Evolutionary conservation across 2,113 vertebrate species (phyloP).

Genomic region (Saguinus imperator): DNA sequence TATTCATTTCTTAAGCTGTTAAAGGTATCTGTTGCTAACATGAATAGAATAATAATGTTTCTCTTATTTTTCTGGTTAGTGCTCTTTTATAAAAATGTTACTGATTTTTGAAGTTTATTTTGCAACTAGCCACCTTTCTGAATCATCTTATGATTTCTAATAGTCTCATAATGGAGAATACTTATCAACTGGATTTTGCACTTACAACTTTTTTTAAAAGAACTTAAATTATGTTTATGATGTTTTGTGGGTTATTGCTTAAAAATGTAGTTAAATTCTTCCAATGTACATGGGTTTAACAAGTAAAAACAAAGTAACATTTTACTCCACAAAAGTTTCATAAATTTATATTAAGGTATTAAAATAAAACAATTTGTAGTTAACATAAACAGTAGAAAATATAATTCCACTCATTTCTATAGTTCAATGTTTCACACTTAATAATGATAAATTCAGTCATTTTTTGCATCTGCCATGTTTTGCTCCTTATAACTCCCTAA

Average conservation of each 20-base stretch:
- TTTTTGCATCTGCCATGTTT: conserved; percentile 61
- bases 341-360: background rate
- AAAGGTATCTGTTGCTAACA: background rate
- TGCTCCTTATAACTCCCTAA: conserved; percentile 73
- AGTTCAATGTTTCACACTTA: conserved; percentile 73
- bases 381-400: background rate
- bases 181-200: background rate
- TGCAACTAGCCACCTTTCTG: background rate
- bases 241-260: background rate
- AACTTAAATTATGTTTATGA: conserved; percentile 8
- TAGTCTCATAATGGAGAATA: background rate
- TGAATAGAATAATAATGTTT: conserved; percentile 3
- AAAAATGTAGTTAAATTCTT: background rate
- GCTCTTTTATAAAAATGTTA: background rate
- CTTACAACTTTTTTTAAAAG: background rate
- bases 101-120: background rate
- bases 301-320: background rate
- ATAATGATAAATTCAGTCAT: conserved; percentile 65
- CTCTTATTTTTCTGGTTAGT: background rate
- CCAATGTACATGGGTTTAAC: background rate
- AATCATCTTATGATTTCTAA: background rate
- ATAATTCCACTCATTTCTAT: conserved; percentile 53
- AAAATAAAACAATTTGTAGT: conserved; percentile 31
- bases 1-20: background rate
- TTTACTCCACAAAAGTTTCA: conserved; percentile 1